These are phyloP conservation scores for Dryadula phaetusa DNA, from an alignment of 2,888 invertebrate species.

Conservation along the genomic window DNA sequence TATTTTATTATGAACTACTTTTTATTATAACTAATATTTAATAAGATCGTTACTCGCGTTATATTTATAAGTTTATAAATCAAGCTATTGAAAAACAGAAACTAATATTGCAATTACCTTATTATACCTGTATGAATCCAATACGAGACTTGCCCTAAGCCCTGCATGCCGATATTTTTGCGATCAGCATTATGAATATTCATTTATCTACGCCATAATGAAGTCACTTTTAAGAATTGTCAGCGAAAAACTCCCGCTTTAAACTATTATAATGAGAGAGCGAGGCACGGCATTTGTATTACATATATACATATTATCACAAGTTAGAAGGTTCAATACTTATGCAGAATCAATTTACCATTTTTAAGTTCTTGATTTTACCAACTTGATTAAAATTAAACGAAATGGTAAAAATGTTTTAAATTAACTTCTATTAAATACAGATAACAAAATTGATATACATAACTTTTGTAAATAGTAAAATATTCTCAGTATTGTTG, in stretches of 20 bases:
- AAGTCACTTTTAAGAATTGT: conserved; percentile 4
- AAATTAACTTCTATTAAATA: no score
- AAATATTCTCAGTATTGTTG: not conserved
- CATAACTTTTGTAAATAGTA: not conserved
- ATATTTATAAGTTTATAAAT: no score
- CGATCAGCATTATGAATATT: conserved; percentile 22
- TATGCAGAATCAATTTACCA: not conserved
- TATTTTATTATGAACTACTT: no score
- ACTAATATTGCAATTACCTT: not conserved
- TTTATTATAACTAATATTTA: no score
- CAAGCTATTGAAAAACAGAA: not conserved
- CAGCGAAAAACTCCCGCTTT: conserved; percentile 16
- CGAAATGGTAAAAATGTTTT: not conserved
- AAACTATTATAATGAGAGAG: not conserved
- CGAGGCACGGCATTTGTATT: not conserved
- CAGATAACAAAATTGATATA: not conserved
- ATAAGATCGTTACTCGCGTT: no score
- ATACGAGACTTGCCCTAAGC: not conserved
- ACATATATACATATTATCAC: not conserved
- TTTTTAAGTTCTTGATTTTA: not conserved
- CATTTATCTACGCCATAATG: conserved; percentile 3
- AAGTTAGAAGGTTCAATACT: not conserved
- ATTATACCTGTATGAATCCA: not conserved
- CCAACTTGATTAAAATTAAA: not conserved
- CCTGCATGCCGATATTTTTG: not conserved